Evolutionary conservation across 2,113 vertebrate species (phyloP).

Genomic region (Pholis gunnellus): DNA sequence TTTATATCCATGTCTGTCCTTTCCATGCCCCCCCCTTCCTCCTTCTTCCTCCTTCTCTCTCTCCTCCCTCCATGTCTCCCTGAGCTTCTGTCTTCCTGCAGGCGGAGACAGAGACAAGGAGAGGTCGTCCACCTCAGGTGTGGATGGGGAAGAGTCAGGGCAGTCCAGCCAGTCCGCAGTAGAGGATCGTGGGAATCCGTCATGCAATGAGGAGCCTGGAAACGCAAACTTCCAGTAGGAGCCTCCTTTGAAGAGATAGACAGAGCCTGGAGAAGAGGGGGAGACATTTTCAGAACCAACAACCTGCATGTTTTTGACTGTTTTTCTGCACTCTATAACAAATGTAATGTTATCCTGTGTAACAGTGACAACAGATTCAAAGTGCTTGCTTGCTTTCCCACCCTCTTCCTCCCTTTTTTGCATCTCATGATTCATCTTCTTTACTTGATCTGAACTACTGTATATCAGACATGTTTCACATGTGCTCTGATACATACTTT

Average conservation of each 20-base stretch:
- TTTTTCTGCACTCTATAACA: neutral
- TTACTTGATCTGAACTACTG: neutral
- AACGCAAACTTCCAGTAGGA: conserved; percentile 82
- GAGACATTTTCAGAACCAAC: neutral
- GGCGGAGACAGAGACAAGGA: conserved; percentile 58
- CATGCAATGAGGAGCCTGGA: conserved; percentile 64
- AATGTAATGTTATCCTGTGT: neutral
- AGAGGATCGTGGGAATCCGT: conserved; percentile 78
- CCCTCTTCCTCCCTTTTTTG: neutral
- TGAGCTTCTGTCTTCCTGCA: conserved; percentile 62
- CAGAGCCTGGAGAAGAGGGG: conserved; percentile 63
- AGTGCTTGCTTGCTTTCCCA: neutral
- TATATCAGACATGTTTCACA: neutral
- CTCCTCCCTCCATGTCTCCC: conserved; percentile 42
- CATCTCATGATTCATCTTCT: no score
- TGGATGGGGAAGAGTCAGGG: conserved; percentile 51
- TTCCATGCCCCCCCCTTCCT: neutral
- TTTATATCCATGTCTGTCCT: conserved; percentile 2
- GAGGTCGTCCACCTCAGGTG: conserved; percentile 21
- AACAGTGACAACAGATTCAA: neutral
- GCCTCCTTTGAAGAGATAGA: conserved; percentile 79
- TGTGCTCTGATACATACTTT: neutral
- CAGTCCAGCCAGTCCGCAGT: conserved; percentile 83
- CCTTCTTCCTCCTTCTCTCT: conserved; percentile 17
- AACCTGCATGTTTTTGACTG: neutral